Conservation (phyloP, 2,113 vertebrate species). For the Trochalopteron elliotii region DNA sequence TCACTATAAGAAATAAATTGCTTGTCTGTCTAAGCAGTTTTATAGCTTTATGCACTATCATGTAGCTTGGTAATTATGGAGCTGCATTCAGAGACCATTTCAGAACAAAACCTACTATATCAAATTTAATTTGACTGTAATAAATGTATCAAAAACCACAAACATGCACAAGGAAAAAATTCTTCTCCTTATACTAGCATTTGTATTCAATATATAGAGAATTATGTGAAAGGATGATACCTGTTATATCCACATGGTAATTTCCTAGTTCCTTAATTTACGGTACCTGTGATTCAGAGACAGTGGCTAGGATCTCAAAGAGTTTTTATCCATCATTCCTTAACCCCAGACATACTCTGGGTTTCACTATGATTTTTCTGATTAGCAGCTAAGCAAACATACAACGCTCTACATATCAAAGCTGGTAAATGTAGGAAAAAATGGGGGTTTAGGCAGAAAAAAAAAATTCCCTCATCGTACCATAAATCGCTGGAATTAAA, state of each 20-base stretch:
- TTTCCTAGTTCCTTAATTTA: slow-evolving; percentile 27
- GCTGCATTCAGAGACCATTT: slow-evolving; percentile 66
- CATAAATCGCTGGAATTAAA: slow-evolving; percentile 22
- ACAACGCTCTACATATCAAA: slow-evolving; percentile 31
- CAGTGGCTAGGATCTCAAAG: neutral
- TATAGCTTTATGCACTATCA: slow-evolving; percentile 70
- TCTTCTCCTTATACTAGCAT: slow-evolving; percentile 39
- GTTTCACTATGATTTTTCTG: slow-evolving; percentile 28
- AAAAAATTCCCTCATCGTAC: neutral
- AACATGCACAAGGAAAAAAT: slow-evolving; percentile 43
- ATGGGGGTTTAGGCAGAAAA: neutral
- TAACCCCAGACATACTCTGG: neutral
- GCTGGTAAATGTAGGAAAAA: slow-evolving; percentile 13
- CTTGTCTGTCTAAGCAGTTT: slow-evolving; percentile 69
- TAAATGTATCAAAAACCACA: slow-evolving; percentile 63
- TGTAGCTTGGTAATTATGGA: slow-evolving; percentile 68
- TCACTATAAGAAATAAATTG: slow-evolving; percentile 70
- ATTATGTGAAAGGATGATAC: slow-evolving; percentile 4
- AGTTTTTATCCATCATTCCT: slow-evolving; percentile 5
- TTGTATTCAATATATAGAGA: slow-evolving; percentile 38
- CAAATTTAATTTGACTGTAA: slow-evolving; percentile 73
- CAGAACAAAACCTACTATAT: slow-evolving; percentile 70
- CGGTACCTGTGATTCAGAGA: neutral
- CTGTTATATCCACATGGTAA: slow-evolving; percentile 47
- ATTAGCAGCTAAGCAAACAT: slow-evolving; percentile 37